Evolutionary conservation across 2,797 vertebrate genomes (phyloP), one percentile per base, ranked within the genome.

Genomic region (Sternotherus odoratus): DNA sequence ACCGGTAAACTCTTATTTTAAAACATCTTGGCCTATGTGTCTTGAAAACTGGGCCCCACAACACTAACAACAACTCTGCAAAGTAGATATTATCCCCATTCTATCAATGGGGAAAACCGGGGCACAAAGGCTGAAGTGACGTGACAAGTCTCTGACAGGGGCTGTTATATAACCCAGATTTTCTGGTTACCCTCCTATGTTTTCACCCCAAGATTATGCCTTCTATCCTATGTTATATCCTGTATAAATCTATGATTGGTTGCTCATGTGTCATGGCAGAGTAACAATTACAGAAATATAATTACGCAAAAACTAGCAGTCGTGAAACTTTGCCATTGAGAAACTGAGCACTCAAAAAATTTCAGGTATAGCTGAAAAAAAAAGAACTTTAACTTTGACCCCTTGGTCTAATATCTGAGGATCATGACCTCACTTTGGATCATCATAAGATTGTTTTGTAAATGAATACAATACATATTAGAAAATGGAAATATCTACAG

Each of bases 361-460:
- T 26, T 89, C 9, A 90, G 36, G 4, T 16, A 30, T 1, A 12
- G n/a, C 23, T 36, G 36, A 78, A 88, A 56, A 88, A 23, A 36
- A 43, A n/a, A n/a, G n/a, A 83, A 78, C 86, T 21, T 26, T 84
- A 72, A 88, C 60, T 63, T 63, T 87, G 75, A 89, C 57, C 17
- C 54, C 6, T 69, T 85, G 75, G 13, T 57, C n/a, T 85, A 89
- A 81, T 33, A 54, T 77, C 39, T 81, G 23, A 46, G 87, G 50
- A 93, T 85, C 60, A 49, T 48, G 78, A n/a, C 46, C 16, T 43
- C 53, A 87, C 75, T 53, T 92, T 92, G 82, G 81, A 85, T 46
- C 4, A 43, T 77, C 88, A 46, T 72, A 17, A 53, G 72, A 66
- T 5, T 83, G 53, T 78, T 50, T 78, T 79, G 75, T 28, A 83